Percentiles rank a stretch among this genome's conserved stretches.
Evolutionary conservation across 2,888 invertebrate species (phyloP).

Genomic region (Drosophila ustulata): DNA sequence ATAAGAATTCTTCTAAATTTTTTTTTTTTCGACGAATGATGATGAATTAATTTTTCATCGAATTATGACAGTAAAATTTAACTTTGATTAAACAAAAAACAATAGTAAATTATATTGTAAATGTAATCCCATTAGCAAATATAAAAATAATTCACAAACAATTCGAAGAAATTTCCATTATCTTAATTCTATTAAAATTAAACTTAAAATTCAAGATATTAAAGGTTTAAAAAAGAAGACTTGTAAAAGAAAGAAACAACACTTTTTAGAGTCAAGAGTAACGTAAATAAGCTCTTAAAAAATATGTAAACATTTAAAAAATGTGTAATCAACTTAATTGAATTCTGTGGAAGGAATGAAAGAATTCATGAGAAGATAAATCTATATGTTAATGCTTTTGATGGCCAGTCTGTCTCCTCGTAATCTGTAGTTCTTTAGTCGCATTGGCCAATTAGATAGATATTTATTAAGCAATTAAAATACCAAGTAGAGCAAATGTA

Average conservation of each 20-base stretch:
- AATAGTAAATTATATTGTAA: not conserved
- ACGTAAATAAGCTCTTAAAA: not conserved
- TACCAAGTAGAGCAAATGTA: constrained; percentile 41
- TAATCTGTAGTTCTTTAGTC: not conserved
- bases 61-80: not conserved
- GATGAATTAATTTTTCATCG: not conserved
- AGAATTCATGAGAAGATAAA: not conserved
- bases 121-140: not conserved
- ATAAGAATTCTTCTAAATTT: not conserved
- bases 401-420: not conserved
- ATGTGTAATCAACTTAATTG: not conserved
- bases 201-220: not conserved
- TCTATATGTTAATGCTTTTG: constrained; percentile 3
- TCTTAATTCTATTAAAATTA: not conserved
- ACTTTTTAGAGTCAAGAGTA: not conserved
- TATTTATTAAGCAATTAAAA: constrained; percentile 72
- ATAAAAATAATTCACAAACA: not conserved
- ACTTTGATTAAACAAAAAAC: not conserved
- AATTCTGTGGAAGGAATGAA: not conserved
- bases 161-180: not conserved
- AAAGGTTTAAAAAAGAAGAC: not conserved
- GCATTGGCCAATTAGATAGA: constrained; percentile 39
- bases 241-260: not conserved
- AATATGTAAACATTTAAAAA: not conserved
- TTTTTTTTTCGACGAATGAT: not conserved